Evolutionary conservation across 2,888 invertebrate species (phyloP), one percentile per base, ranked within the genome.

Genomic region (Anthophora plumipes): DNA sequence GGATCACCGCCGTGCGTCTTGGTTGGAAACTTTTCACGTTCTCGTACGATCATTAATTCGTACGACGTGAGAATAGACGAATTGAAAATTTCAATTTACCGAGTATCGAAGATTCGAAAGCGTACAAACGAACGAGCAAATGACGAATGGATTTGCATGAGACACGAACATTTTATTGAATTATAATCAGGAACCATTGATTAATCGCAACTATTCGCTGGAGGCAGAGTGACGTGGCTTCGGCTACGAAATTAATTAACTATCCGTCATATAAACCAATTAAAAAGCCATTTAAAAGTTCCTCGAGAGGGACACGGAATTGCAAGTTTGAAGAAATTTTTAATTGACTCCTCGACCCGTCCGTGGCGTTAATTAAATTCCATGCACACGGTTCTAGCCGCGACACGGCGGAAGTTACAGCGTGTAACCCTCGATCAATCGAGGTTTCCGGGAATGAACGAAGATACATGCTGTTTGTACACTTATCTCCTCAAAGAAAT

Each of bases 331-430:
- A 50, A 20, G 63, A 72, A 80, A 72, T 79, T 79, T 80, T 80
- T 80, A 80, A 80, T 79, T 57, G 67, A 79, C 80, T 63, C 31
- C 70, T 50, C 12, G 22, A 41, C 12, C 25, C 17, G n/a, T 7
- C 67, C 37, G 31, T n/a, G 12, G 52, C 61, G 54, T 78, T 80
- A 79, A 79, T 80, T 78, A 72, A 80, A 72, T 72, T 72, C 55
- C 63, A 41, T n/a, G 66, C 39, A n/a, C 48, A 20, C 25, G 25
- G 20, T 63, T 57, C 31, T 63, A 22, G 37, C 31, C 4, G 17
- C 25, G 3, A 1, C 46, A 31, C 22, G 52, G 12, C 57, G 50
- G 55, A 73, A 68, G 50, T 54, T 61, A 20, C 46, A 17, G 39
- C 43, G 43, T 41, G 50, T 46, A 9, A 48, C 31, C 66, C 17